Percentiles rank a stretch among this genome's conserved stretches.
These are phyloP conservation scores for Drosophila recens DNA, from an alignment of 2,888 invertebrate genomes.

Conservation along the genomic window DNA sequence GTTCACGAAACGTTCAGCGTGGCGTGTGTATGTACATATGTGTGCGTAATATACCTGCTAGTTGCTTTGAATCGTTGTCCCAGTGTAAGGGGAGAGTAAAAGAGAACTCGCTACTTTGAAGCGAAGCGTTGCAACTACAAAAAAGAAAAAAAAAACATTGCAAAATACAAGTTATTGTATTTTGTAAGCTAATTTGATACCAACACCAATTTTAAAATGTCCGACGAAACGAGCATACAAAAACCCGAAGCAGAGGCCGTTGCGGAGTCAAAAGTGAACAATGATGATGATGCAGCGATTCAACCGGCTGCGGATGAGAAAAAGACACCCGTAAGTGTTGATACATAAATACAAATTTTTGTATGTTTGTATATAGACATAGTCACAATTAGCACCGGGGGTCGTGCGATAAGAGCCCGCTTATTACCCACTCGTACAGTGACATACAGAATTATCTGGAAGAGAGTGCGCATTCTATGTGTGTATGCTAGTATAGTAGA, in stretches of 20 bases:
- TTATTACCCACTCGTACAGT: constrained; percentile 15
- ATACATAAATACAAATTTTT: constrained; percentile 21
- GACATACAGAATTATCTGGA: constrained; percentile 51
- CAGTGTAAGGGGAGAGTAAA: constrained; percentile 48
- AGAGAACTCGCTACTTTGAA: constrained; percentile 54
- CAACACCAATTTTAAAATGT: constrained; percentile 64
- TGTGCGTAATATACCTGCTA: constrained; percentile 70
- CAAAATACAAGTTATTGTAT: constrained; percentile 54
- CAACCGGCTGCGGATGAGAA: constrained; percentile 66
- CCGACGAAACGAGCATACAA: constrained; percentile 72
- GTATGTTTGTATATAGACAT: constrained; percentile 15
- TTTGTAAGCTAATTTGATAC: constrained; percentile 43
- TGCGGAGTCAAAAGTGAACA: constrained; percentile 37
- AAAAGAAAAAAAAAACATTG: constrained; percentile 55
- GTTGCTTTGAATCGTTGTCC: constrained; percentile 50
- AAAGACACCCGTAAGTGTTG: constrained; percentile 81
- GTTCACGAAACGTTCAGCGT: constrained; percentile 73
- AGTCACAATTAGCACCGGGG: constrained; percentile 76
- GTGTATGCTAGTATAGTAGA: constrained; percentile 9
- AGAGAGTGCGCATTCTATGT: constrained; percentile 29
- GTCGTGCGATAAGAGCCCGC: constrained; percentile 73
- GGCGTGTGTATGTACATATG: constrained; percentile 73
- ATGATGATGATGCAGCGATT: constrained; percentile 44
- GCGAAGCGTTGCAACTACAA: constrained; percentile 46
- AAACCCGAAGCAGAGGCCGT: constrained; percentile 63